These are phyloP conservation scores for Epirrhoe alternata DNA, from an alignment of 2,888 invertebrate genomes.

Conservation along the genomic window DNA sequence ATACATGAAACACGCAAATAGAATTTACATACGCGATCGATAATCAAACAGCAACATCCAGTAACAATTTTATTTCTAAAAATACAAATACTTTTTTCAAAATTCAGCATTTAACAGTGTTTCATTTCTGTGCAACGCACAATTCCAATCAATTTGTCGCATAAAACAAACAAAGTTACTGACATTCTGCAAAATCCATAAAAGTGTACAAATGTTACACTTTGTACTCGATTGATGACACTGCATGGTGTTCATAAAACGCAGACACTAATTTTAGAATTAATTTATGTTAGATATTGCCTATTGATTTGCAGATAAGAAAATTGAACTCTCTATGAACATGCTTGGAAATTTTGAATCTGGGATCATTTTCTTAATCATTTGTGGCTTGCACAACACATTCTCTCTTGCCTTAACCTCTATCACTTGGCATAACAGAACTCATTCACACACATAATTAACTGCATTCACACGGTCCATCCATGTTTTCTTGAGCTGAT, in stretches of 20 bases:
- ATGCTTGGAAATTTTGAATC: no score
- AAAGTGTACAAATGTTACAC: slow-evolving; percentile 38
- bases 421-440: no score
- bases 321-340: no score
- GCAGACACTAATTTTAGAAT: slow-evolving; percentile 25
- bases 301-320: no score
- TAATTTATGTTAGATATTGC: not conserved
- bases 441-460: no score
- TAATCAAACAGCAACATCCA: not conserved
- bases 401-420: no score
- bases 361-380: no score
- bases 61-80: not conserved
- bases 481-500: no score
- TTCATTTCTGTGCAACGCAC: slow-evolving; percentile 33
- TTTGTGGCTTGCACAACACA: no score
- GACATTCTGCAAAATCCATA: slow-evolving; percentile 37
- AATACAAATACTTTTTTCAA: not conserved
- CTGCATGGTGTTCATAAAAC: slow-evolving; percentile 29
- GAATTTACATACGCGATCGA: no score
- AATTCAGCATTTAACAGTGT: slow-evolving; percentile 32
- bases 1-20: no score
- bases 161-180: slow-evolving; percentile 39
- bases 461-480: no score
- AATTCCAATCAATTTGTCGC: slow-evolving; percentile 41
- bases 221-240: slow-evolving; percentile 40